Percentiles rank a stretch among this genome's conserved stretches.
Conservation (phyloP, 2,888 invertebrate genomes). For the Pseudococcus longispinus region DNA sequence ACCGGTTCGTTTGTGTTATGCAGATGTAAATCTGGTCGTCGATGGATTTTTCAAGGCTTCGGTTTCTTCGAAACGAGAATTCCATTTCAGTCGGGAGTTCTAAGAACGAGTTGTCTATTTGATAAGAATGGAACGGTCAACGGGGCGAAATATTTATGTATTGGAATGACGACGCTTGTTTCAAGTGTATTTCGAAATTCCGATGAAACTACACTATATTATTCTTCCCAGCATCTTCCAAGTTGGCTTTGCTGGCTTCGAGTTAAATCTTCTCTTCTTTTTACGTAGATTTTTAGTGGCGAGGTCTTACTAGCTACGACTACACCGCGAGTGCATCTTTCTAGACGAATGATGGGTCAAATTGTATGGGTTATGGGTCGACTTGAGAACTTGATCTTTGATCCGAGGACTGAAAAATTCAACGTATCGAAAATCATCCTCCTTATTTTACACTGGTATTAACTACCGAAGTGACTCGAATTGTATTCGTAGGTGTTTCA, state of each 20-base stretch:
- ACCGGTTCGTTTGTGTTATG: constrained; percentile 56
- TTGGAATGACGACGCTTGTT: constrained; percentile 48
- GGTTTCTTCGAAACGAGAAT: constrained; percentile 56
- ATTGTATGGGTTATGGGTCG: too few species aligned
- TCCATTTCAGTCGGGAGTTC: constrained; percentile 55
- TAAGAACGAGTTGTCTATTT: constrained; percentile 56
- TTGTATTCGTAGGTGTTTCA: not conserved
- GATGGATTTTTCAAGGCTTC: constrained; percentile 57
- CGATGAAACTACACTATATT: constrained; percentile 30
- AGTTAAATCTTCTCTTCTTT: not conserved
- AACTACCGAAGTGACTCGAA: too few species aligned
- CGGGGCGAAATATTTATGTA: constrained; percentile 56
- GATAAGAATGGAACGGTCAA: constrained; percentile 56
- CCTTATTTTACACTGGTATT: too few species aligned
- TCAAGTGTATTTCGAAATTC: constrained; percentile 53
- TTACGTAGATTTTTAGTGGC: not conserved
- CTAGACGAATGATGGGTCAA: not conserved
- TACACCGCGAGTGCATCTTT: not conserved
- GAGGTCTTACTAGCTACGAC: not conserved
- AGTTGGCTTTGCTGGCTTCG: not conserved
- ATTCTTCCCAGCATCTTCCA: not conserved
- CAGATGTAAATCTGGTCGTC: constrained; percentile 56
- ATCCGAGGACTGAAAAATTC: too few species aligned
- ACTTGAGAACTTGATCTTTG: too few species aligned
- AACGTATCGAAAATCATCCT: too few species aligned